Evolutionary conservation across 2,888 invertebrate species (phyloP), one percentile per base, ranked within the genome.

Genomic region (Parthenolecanium corni): DNA sequence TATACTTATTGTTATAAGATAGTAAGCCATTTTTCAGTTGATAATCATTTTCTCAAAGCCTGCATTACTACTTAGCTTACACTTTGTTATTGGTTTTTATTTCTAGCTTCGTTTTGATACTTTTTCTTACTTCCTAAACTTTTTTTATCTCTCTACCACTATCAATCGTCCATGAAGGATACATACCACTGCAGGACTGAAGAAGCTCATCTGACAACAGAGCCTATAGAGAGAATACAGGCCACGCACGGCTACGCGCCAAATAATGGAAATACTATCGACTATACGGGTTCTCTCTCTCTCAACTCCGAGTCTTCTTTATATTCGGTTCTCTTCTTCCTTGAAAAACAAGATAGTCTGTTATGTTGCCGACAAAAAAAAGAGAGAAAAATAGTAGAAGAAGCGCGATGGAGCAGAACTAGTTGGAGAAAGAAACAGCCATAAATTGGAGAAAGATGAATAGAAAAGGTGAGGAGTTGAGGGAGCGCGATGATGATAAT

Each of bases 281-380:
- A 57, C 46, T 42, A 42, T 18, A 9, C 31, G 31, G 31, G 4
- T 9, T 6, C 31, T 31, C 31, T 31, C 31, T 31, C 6, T 44
- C n/a, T 44, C 46, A 9, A 20, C n/a, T 9, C n/a, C 46, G 9
- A 31, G 20, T 54, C 23, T 40, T 31, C 46, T 57, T 31, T 47
- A 38, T 47, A 31, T 61, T 61, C 38, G 38, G 51, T 49, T 38
- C 40, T 61, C 51, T 61, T 61, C 61, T 61, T 61, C 61, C 61
- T 61, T 51, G 61, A 31, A 61, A 61, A 61, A 61, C 61, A 61
- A 49, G 61, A 49, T 61, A 49, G 61, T 61, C 38, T 61, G 61
- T 51, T 49, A 51, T 61, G 51, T 49, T 61, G 36, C 49, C 61
- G 49, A 61, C 61, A 51, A 51, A 49, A 25, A 23, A n/a, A 23